These are phyloP conservation scores for Nothura maculosa DNA, from an alignment of 2,797 vertebrate species.

Conservation along the genomic window DNA sequence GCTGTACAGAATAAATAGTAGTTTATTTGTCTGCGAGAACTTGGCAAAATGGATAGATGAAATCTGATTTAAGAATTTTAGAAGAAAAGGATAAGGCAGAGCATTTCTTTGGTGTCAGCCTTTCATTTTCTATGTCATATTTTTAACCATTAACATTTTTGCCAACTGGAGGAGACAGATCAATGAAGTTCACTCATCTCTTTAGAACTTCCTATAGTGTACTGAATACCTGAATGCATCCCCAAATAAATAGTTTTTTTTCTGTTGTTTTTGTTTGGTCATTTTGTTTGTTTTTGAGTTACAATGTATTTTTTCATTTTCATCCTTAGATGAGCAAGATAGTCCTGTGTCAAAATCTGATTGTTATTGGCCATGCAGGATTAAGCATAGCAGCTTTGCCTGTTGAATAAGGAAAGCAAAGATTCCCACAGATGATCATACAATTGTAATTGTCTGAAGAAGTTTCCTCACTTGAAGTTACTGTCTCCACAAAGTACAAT, in stretches of 20 bases:
- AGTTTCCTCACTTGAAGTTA: background rate
- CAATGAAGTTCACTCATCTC: background rate
- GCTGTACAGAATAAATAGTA: background rate
- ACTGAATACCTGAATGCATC: background rate
- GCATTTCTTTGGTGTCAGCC: background rate
- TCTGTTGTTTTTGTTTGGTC: too few species aligned
- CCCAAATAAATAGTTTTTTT: background rate
- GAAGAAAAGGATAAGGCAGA: background rate
- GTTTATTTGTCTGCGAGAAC: background rate
- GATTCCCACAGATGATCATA: background rate
- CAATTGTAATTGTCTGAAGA: background rate
- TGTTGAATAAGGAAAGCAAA: background rate
- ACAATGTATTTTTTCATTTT: background rate
- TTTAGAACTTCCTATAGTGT: background rate
- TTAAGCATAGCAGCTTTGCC: background rate
- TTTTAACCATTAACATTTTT: background rate
- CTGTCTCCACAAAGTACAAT: background rate
- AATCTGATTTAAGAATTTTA: background rate
- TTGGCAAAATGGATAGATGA: background rate
- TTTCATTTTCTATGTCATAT: background rate
- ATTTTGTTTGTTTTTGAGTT: background rate
- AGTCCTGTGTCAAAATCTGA: background rate
- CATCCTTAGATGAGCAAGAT: background rate
- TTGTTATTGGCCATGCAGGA: background rate
- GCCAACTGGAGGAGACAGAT: background rate